Base-by-base conservation (phyloP, 1,140 invertebrate genomes). In the Meloidogyne floridensis region DNA sequence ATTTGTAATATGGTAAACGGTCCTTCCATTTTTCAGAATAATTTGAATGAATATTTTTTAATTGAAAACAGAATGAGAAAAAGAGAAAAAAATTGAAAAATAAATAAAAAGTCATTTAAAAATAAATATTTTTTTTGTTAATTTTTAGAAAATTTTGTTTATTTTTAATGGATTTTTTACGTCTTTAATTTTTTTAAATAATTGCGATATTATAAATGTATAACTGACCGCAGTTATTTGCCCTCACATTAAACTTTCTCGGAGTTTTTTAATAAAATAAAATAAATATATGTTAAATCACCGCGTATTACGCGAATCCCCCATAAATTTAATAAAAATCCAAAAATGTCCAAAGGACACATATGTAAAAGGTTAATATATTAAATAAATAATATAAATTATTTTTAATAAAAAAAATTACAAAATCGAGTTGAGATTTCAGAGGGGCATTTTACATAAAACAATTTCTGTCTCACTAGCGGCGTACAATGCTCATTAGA, bases 401-500 rank as follows among this genome's bases (percentile, higher is more conserved):
- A 43, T 56, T 75, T 82, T 81, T 82, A 13, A 77, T 4, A 32
- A 51, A 43, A 79, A 43, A 72, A 43, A 47, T 54, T 32, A 32
- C 56, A 53, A 15, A 18, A 54, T 65, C 79, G 54, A 71, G 81
- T 72, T 72, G 80, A 84, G 83, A 84, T 84, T 84, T 84, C 83
- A 75, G 69, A 84, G 76, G 83, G 83, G 83, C 83, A 84, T 84
- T 65, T 65, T 84, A 84, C 83, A 84, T 59, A 54, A 15, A 11
- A 73, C 53, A 15, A 75, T 18, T 13, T 47, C 7, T 65, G 5
- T 65, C 15, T n/a, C 10, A 1, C 2, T 18, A 32, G 65, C 32
- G 18, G 18, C 56, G 72, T 84, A 72, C 54, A 84, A 84, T 84
- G 83, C 81, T 69, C 81, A 77, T 73, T 75, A 83, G 80, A 84